These are phyloP conservation scores for Lasioglossum oenotherae DNA, from an alignment of 2,888 invertebrate species.

Conservation along the genomic window DNA sequence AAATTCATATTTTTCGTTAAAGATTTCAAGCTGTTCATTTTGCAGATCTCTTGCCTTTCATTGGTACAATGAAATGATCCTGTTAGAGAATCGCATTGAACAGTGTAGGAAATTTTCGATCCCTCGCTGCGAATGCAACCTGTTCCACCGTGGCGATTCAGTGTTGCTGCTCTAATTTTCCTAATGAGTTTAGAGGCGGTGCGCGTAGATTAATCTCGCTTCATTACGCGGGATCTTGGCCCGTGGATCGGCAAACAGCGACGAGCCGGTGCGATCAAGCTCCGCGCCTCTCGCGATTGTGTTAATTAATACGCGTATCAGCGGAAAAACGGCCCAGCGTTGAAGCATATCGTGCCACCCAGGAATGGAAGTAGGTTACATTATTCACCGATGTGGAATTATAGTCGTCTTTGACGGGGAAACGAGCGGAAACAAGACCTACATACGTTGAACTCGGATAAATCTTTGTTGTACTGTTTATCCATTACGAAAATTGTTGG, in stretches of 20 bases:
- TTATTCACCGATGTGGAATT: not conserved
- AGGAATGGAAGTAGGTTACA: not conserved
- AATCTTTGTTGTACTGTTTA: not conserved
- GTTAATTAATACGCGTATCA: not conserved
- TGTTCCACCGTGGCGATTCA: not conserved
- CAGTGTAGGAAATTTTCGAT: not conserved
- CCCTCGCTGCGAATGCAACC: not conserved
- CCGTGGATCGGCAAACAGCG: not conserved
- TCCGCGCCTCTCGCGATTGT: not conserved
- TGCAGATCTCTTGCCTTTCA: not conserved
- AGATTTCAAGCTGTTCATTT: not conserved
- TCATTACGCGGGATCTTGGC: not conserved
- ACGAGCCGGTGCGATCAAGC: not conserved
- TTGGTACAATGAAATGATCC: not conserved
- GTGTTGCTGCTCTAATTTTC: not conserved
- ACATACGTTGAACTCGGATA: not conserved
- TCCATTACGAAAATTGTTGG: not conserved
- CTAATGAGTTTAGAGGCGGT: not conserved
- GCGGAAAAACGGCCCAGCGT: not conserved
- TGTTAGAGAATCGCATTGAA: not conserved
- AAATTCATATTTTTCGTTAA: too few species aligned
- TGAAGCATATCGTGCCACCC: not conserved
- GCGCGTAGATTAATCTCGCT: not conserved
- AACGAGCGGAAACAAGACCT: not conserved
- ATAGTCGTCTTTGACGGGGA: not conserved